A percentile compares a stretch with the other conserved stretches of the same genome.
Conservation (phyloP, 2,797 vertebrate species). For the Spinibarbus caldwelli region DNA sequence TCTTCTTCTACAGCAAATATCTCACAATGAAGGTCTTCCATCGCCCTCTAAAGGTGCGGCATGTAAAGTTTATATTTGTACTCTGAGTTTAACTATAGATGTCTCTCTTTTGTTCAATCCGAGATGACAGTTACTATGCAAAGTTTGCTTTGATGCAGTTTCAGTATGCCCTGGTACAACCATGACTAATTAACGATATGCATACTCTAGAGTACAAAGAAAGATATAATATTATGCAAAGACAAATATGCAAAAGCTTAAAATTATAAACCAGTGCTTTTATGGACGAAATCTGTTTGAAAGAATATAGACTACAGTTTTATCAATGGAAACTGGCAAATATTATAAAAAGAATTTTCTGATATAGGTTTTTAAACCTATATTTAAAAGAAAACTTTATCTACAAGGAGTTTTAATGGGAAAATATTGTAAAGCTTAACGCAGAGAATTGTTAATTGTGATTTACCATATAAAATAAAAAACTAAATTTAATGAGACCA, state of each 20-base stretch:
- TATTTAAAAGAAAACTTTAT: background rate
- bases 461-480: no score
- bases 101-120: background rate
- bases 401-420: no score
- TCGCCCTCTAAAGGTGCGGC: constrained; percentile 29
- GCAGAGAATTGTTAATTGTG: no score
- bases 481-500: no score
- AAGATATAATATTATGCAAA: background rate
- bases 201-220: background rate
- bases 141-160: background rate
- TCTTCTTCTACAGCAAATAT: constrained; percentile 5
- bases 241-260: background rate
- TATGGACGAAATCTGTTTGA: no score
- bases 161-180: background rate
- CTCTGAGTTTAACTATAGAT: background rate
- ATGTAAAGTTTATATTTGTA: background rate
- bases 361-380: no score
- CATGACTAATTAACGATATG: background rate
- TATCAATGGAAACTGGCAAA: no score
- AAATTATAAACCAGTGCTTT: no score
- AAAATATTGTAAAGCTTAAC: background rate
- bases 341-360: no score
- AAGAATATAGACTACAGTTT: no score
- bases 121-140: no score
- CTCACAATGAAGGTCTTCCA: background rate